Base-by-base conservation (phyloP, 2,797 vertebrate species). In the Kryptopterus vitreolus region DNA sequence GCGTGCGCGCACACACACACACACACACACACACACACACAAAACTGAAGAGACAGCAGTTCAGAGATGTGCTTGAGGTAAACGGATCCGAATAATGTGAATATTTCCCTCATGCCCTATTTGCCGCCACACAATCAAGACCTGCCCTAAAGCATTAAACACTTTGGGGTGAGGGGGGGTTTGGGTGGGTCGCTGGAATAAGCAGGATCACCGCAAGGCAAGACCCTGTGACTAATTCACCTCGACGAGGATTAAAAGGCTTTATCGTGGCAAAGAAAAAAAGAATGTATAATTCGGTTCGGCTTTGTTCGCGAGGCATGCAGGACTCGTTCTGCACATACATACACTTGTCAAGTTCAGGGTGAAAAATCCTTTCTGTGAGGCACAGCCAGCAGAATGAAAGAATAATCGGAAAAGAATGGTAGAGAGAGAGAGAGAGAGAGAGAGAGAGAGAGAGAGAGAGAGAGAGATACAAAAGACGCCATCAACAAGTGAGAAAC, bases 291-390 rank as follows among this genome's bases (percentile, higher is more conserved):
- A 18, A 80, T 24, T 71, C 26, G n/a, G 62, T 57, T 46, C 57
- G 55, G 59, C 46, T 77, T 72, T 65, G 66, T 33, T 50, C 33
- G 48, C 13, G 61, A 24, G 11, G 78, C 69, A 80, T 83, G 83
- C 82, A 76, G 62, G 24, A 76, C 38, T 31, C 20, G 43, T n/a
- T 29, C 24, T 33, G 46, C 29, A 80, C 38, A 91, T 92, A 93
- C 93, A 88, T 92, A 93, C 90, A 86, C 88, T 91, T 82, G 86
- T 89, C 87, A 92, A 88, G 88, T 88, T 92, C 87, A 93, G 86
- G 89, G 87, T 91, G 92, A 93, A 93, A 90, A 92, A 89, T 88
- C 91, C 88, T 85, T 89, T 93, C 92, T 93, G 92, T 88, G 88
- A 43, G 82, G 87, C 77, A 84, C 81, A 75, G 86, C 62, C 78